phyloP scores from a whole-genome alignment of 2,113 vertebrate genomes.

The Syngnathoides biaculeatus region DNA sequence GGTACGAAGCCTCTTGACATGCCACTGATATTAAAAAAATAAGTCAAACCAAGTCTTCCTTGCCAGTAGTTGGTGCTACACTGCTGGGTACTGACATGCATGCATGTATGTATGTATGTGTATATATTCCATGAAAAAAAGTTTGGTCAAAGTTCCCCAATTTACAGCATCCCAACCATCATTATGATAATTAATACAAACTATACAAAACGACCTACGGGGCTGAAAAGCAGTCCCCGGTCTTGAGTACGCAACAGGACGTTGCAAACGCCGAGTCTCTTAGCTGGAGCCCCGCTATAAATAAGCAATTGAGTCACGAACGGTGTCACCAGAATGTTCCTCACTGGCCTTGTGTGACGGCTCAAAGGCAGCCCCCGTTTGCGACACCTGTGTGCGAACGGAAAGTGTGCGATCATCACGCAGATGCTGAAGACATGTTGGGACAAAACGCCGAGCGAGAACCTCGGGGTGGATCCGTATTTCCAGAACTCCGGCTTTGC shows the following conservation, averaged over 20 bases:
- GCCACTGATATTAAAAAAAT: too few relatives aligned
- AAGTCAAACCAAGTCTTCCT: too few relatives aligned
- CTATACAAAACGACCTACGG: background rate
- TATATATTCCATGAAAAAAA: too few relatives aligned
- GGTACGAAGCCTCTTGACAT: too few relatives aligned
- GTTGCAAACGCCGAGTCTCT: constrained; percentile 24
- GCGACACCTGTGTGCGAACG: constrained; percentile 52
- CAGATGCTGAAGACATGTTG: constrained; percentile 24
- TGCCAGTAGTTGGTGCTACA: too few relatives aligned
- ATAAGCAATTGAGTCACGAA: constrained; percentile 64
- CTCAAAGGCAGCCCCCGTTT: constrained; percentile 26
- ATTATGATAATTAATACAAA: background rate
- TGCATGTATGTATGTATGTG: too few relatives aligned
- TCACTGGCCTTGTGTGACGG: constrained; percentile 38
- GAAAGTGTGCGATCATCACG: constrained; percentile 36
- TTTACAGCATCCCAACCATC: background rate
- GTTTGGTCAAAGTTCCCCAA: too few relatives aligned
- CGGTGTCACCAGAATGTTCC: constrained; percentile 54
- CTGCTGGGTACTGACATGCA: too few relatives aligned
- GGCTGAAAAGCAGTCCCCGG: background rate
- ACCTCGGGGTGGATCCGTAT: background rate
- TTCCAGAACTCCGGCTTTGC: background rate
- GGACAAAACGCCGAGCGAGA: constrained; percentile 8
- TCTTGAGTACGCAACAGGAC: background rate
- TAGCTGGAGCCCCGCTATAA: constrained; percentile 58